These are phyloP conservation scores for Limnodromus scolopaceus DNA, from an alignment of 2,797 vertebrate genomes.

Conservation along the genomic window DNA sequence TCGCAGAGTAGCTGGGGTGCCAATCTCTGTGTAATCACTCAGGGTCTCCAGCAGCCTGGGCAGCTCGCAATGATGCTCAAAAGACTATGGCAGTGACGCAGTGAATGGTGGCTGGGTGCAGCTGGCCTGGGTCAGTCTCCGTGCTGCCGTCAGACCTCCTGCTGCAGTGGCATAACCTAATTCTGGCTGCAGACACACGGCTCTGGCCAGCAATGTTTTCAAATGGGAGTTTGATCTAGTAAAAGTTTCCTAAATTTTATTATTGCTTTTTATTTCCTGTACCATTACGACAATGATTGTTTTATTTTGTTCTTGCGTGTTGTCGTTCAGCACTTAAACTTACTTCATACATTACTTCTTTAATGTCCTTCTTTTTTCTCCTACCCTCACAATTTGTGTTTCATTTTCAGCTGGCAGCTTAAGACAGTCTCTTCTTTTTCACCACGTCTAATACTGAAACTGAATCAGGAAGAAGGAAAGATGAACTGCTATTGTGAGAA, in stretches of 20 bases:
- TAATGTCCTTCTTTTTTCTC: neutral
- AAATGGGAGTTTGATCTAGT: neutral
- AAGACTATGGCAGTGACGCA: neutral
- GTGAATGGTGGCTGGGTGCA: neutral
- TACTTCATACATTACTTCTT: neutral
- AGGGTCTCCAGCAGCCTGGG: neutral
- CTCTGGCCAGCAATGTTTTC: neutral
- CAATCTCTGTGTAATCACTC: neutral
- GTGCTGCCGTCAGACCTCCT: neutral
- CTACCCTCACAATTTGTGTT: neutral
- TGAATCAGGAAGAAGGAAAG: neutral
- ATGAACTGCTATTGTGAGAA: neutral
- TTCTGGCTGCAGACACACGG: neutral
- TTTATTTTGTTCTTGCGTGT: slow-evolving; percentile 14
- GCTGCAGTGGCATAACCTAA: slow-evolving; percentile 5
- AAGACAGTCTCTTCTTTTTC: neutral
- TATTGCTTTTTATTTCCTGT: slow-evolving; percentile 31
- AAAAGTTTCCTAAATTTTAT: slow-evolving; percentile 10
- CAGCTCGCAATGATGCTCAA: neutral
- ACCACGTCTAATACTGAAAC: neutral
- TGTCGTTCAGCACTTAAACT: neutral
- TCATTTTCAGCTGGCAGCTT: neutral
- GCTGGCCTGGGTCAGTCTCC: neutral
- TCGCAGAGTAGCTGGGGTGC: neutral
- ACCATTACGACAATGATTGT: neutral